Percentiles rank a stretch among this genome's conserved stretches.
Evolutionary conservation across 2,888 invertebrate genomes (phyloP).

Genomic region (Zonitis immaculata): DNA sequence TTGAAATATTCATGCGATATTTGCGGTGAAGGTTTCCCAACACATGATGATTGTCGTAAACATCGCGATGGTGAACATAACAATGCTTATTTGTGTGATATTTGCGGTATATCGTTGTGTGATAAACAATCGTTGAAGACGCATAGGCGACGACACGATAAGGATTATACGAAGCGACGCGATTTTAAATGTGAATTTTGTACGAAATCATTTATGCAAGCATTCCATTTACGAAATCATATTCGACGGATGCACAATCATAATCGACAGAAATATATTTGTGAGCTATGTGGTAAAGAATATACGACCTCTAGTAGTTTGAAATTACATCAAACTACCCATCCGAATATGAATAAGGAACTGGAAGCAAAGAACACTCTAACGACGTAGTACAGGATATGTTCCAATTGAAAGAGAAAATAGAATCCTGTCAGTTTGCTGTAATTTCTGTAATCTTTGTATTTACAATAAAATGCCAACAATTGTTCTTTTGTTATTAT

Average conservation of each 20-base stretch:
- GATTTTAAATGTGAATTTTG: constrained; percentile 7
- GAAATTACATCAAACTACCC: constrained; percentile 20
- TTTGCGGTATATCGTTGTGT: neutral
- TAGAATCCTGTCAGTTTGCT: too few species aligned
- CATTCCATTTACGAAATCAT: neutral
- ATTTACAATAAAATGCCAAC: too few species aligned
- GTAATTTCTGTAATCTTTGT: too few species aligned
- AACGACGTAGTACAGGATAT: too few species aligned
- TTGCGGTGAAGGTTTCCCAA: constrained; percentile 33
- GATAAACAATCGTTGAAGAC: neutral
- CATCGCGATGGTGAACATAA: neutral
- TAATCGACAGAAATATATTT: constrained; percentile 15
- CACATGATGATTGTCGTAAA: constrained; percentile 29
- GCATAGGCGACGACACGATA: neutral
- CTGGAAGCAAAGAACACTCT: too few species aligned
- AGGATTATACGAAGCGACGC: neutral
- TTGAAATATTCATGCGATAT: constrained; percentile 50
- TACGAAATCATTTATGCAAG: neutral
- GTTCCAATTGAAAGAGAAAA: too few species aligned
- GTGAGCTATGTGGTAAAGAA: constrained; percentile 33
- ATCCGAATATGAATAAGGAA: constrained; percentile 17
- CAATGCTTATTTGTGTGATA: neutral
- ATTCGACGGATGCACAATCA: neutral
- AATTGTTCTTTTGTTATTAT: too few species aligned
- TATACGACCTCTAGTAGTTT: constrained; percentile 24